A percentile compares a stretch with the other conserved stretches of the same genome.
phyloP scores from a whole-genome alignment of 2,797 vertebrate species.

The Saxicola maurus region DNA sequence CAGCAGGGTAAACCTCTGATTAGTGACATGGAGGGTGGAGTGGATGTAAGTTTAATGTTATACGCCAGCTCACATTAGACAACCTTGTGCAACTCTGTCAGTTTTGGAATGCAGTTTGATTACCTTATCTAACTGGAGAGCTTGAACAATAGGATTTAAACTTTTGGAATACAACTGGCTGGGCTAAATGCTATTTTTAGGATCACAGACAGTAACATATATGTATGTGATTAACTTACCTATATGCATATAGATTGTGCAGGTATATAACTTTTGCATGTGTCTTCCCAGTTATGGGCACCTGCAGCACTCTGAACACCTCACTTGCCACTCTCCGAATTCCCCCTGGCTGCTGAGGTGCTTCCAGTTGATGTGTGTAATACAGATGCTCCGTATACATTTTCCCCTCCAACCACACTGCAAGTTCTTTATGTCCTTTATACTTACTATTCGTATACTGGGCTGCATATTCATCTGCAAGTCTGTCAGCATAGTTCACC shows the following conservation, averaged over 20 bases:
- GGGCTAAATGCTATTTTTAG: constrained; percentile 9
- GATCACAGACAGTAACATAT: background rate
- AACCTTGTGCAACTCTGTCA: background rate
- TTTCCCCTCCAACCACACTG: constrained; percentile 44
- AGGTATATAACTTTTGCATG: background rate
- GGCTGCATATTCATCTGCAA: constrained; percentile 40
- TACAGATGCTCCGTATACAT: constrained; percentile 6
- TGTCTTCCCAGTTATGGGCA: background rate
- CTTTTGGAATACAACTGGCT: background rate
- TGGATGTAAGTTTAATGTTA: background rate
- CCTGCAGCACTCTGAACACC: background rate
- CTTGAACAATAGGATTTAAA: constrained; percentile 1
- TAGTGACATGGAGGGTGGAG: background rate
- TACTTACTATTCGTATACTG: constrained; percentile 4
- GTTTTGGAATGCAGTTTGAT: background rate
- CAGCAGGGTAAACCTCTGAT: background rate
- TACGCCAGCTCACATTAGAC: background rate
- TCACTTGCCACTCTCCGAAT: background rate
- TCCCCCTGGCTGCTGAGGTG: constrained; percentile 2
- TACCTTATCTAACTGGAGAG: background rate
- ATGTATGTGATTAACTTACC: background rate
- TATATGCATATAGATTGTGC: background rate
- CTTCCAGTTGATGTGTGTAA: constrained; percentile 45
- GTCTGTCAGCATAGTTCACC: constrained; percentile 53
- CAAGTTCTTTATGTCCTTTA: constrained; percentile 37